phyloP scores from a whole-genome alignment of 2,888 invertebrate species.

The Epirrhoe alternata region DNA sequence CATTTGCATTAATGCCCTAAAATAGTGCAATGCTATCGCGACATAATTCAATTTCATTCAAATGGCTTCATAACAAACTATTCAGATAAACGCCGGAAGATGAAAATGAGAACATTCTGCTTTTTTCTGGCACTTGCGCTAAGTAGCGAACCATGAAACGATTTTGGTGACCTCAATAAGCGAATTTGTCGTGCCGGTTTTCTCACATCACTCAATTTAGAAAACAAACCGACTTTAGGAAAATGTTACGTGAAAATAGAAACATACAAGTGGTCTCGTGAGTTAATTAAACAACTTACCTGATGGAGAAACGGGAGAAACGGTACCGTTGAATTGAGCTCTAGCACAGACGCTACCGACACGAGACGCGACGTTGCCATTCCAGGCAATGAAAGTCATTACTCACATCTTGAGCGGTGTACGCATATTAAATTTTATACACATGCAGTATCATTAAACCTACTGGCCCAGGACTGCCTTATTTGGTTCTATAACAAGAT shows the following conservation, averaged over 20 bases:
- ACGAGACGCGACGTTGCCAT: constrained; percentile 69
- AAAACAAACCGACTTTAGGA: constrained; percentile 25
- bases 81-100: constrained; percentile 39
- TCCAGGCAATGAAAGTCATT: constrained; percentile 80
- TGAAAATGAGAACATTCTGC: constrained; percentile 51
- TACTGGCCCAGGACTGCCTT: constrained; percentile 62
- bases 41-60: constrained; percentile 10
- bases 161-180: constrained; percentile 62
- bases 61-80: constrained; percentile 32
- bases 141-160: constrained; percentile 60
- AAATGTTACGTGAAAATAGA: constrained; percentile 30
- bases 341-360: constrained; percentile 54
- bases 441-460: constrained; percentile 55
- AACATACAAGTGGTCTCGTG: constrained; percentile 31
- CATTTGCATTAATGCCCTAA: constrained; percentile 28
- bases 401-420: constrained; percentile 58
- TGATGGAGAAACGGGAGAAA: constrained; percentile 72
- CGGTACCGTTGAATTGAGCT: constrained; percentile 60
- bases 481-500: constrained; percentile 61
- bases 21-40: constrained; percentile 35
- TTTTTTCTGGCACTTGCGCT: constrained; percentile 53
- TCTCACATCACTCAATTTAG: constrained; percentile 37
- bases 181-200: constrained; percentile 45
- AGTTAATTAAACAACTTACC: constrained; percentile 36
- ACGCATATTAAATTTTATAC: constrained; percentile 49